Percentiles rank a stretch among this genome's conserved stretches.
These are phyloP conservation scores for Pipistrellus nathusii DNA, from an alignment of 2,797 vertebrate species.

Conservation along the genomic window DNA sequence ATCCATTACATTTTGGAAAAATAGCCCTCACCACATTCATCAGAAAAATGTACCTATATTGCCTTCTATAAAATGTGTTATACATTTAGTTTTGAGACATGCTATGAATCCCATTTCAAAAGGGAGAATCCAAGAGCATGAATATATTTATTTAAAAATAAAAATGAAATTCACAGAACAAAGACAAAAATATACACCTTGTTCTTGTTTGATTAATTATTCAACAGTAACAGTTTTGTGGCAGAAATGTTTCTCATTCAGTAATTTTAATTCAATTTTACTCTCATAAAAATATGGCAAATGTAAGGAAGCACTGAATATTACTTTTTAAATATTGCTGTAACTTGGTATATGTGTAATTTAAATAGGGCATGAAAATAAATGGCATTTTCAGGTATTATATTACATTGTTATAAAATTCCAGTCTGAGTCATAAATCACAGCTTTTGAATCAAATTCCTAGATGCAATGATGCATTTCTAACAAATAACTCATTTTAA, in stretches of 20 bases:
- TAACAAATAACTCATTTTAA: slow-evolving; percentile 68
- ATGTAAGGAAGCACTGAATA: slow-evolving; percentile 57
- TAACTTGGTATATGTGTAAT: slow-evolving; percentile 64
- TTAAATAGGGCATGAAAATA: slow-evolving; percentile 77
- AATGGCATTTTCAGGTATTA: slow-evolving; percentile 69
- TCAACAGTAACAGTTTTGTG: slow-evolving; percentile 55
- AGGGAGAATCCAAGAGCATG: slow-evolving; percentile 8
- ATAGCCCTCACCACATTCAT: neutral
- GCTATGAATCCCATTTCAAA: slow-evolving; percentile 37
- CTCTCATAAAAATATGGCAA: slow-evolving; percentile 56
- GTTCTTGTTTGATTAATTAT: slow-evolving; percentile 71
- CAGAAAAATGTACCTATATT: slow-evolving; percentile 56
- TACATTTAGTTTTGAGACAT: slow-evolving; percentile 37
- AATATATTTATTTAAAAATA: slow-evolving; percentile 59
- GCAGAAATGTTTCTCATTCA: slow-evolving; percentile 66
- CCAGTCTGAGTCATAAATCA: slow-evolving; percentile 64
- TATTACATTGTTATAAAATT: slow-evolving; percentile 75
- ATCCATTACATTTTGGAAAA: slow-evolving; percentile 47
- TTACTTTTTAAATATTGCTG: slow-evolving; percentile 69
- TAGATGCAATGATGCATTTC: slow-evolving; percentile 69
- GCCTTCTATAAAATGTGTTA: slow-evolving; percentile 27
- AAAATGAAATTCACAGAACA: slow-evolving; percentile 67
- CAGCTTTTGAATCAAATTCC: slow-evolving; percentile 62
- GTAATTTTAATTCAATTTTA: slow-evolving; percentile 71
- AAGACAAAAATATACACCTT: slow-evolving; percentile 57